A percentile compares a stretch with the other conserved stretches of the same genome.
These are phyloP conservation scores for Plumapathes pennacea DNA, from an alignment of 92 coral and sea anemone genomes.

Conservation along the genomic window DNA sequence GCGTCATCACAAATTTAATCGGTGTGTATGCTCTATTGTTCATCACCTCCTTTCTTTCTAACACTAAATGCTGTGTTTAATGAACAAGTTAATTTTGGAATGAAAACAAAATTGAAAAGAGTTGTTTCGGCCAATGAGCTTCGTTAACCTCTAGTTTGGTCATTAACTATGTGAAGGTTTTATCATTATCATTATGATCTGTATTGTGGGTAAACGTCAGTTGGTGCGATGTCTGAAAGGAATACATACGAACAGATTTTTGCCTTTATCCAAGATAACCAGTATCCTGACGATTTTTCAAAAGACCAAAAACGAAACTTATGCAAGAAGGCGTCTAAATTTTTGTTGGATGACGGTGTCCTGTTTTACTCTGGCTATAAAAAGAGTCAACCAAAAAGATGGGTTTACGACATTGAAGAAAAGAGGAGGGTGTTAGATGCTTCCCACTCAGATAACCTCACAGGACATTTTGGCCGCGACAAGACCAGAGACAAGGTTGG, in stretches of 20 bases:
- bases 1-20: no score
- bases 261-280: slow-evolving; percentile 10
- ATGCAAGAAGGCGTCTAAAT: slow-evolving; percentile 1
- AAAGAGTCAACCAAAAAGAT: slow-evolving; percentile 3
- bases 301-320: slow-evolving; percentile 15
- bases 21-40: no score
- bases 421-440: not conserved
- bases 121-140: slow-evolving; percentile 3
- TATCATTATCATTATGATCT: not conserved
- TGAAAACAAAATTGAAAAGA: slow-evolving; percentile 1
- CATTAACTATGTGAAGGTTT: slow-evolving; percentile 1
- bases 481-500: no score
- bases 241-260: slow-evolving; percentile 4
- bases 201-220: not conserved
- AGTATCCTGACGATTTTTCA: slow-evolving; percentile 9
- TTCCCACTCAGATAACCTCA: no score
- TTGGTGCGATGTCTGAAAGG: slow-evolving; percentile 4
- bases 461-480: no score
- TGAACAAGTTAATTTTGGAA: not conserved
- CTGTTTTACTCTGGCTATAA: slow-evolving; percentile 3
- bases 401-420: not conserved
- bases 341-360: slow-evolving; percentile 7
- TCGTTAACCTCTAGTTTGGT: slow-evolving; percentile 1
- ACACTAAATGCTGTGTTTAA: no score
- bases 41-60: not conserved